These are phyloP conservation scores for Batillaria attramentaria DNA, from an alignment of 1,140 invertebrate species.

Conservation along the genomic window DNA sequence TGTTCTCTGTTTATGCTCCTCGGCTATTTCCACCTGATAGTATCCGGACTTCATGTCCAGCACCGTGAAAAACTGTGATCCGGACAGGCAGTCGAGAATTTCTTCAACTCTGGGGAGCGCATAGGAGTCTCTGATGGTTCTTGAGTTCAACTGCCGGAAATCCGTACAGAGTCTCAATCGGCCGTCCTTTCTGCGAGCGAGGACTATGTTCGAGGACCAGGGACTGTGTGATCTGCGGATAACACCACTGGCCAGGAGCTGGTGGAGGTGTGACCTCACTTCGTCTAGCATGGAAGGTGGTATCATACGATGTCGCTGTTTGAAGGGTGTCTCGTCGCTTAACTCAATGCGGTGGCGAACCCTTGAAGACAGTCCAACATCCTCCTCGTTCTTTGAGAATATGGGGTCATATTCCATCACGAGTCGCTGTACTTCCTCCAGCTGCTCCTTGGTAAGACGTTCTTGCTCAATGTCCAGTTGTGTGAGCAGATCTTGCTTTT, in stretches of 20 bases:
- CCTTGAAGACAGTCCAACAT: background rate
- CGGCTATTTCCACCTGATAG: conserved; percentile 3
- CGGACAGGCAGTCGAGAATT: background rate
- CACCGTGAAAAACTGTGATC: background rate
- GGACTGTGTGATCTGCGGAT: background rate
- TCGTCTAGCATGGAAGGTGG: conserved; percentile 8
- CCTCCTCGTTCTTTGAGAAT: background rate
- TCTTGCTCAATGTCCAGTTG: too few species aligned
- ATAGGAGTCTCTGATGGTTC: conserved; percentile 1
- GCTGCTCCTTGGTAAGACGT: background rate
- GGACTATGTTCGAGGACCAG: conserved; percentile 5
- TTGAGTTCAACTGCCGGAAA: background rate
- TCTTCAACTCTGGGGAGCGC: conserved; percentile 8
- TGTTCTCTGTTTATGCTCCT: conserved; percentile 13
- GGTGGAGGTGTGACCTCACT: background rate
- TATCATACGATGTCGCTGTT: background rate
- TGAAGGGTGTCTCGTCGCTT: background rate
- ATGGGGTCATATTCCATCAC: too few species aligned
- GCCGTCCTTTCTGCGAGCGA: background rate
- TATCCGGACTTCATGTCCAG: conserved; percentile 15
- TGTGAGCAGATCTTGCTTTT: background rate
- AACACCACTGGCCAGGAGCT: background rate
- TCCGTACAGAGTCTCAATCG: background rate
- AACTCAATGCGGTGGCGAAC: background rate
- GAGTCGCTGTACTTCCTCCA: too few species aligned